Evolutionary conservation across 2,113 vertebrate species (phyloP).

Genomic region (Pycnonotus jocosus): DNA sequence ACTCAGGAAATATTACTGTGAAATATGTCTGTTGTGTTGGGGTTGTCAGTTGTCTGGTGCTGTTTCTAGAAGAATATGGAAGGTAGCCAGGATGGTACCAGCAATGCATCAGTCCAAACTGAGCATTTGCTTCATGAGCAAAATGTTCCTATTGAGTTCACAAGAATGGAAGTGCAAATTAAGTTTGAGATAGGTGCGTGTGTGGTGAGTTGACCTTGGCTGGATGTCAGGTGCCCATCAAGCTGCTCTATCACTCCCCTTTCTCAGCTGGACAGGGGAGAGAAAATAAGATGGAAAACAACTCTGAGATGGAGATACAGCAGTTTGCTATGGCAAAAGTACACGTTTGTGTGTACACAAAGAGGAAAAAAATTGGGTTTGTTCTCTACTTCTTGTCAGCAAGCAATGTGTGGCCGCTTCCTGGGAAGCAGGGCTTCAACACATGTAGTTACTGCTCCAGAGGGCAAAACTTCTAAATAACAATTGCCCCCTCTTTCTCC

Average conservation of each 20-base stretch:
- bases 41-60: background rate
- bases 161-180: background rate
- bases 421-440: background rate
- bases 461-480: background rate
- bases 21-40: background rate
- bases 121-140: background rate
- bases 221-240: background rate
- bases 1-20: conserved; percentile 29
- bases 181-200: background rate
- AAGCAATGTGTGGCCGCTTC: background rate
- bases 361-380: background rate
- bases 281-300: background rate
- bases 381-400: background rate
- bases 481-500: background rate
- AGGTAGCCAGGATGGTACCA: background rate
- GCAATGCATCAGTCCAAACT: background rate
- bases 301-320: background rate
- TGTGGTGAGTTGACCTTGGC: background rate
- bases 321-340: background rate
- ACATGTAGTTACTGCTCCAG: fast-evolving
- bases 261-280: background rate
- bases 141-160: background rate
- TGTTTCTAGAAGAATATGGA: background rate
- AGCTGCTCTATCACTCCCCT: background rate
- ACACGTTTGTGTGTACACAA: fast-evolving